Base-by-base conservation (phyloP, 1,140 invertebrate species). In the Coelopa frigida region DNA sequence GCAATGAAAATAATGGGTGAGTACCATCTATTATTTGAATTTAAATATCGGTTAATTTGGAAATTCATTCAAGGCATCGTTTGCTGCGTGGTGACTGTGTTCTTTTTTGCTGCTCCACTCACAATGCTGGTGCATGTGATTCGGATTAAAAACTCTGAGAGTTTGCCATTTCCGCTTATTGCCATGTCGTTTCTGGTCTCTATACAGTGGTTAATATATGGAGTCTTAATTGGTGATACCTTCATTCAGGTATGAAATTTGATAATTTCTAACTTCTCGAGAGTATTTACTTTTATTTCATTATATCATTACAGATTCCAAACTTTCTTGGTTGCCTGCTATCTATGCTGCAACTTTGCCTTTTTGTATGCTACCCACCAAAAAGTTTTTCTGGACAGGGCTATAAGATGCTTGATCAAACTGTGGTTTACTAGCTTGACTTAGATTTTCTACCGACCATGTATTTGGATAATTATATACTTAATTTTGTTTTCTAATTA, bases 91-190 rank as follows among this genome's bases (percentile, higher is more conserved):
- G 71, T 88, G 5, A 87, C 85, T 10, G 74, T 89, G 33, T 54
- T 85, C 33, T 88, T 87, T 53, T 85, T 89, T 66, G 84, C 82
- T 22, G 82, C 86, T 31, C 88, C 88, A 17, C 73, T 90, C 47
- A 81, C 80, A 18, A 80, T 82, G 56, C 61, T 90, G 52, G 74
- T 85, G 29, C 82, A 87, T 70, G 86, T 90, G 7, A 75, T 89
- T 40, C 78, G 71, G 68, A 77, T 80, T 7, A 84, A 82, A 62
- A 85, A 75, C 62, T 81, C 83, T 4, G 86, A 89, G 49, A 82
- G 79, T 67, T 73, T 89, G 54, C 87, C 87, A 49, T 85, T 86
- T 65, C 81, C 84, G 14, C 73, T 89, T 49, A 89, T 89, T 65
- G 62, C 84, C 15, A 76, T 80, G 51, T 83, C 83, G 23, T 83